Conservation (phyloP, 2,888 invertebrate genomes). For the Phoronis australis region DNA sequence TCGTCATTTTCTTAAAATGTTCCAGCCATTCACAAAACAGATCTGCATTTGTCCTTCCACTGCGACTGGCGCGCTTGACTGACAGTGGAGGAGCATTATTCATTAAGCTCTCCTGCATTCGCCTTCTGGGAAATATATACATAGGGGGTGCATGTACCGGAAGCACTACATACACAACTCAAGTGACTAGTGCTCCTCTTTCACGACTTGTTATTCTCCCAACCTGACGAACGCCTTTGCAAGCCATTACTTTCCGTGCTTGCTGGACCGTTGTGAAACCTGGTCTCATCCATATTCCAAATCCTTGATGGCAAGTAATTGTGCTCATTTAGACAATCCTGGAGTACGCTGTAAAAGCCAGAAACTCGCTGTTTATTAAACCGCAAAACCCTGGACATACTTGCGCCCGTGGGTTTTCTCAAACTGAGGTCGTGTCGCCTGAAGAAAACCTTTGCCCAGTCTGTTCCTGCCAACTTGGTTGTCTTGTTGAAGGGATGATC, state of each 20-base stretch:
- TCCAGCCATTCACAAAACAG: conserved; percentile 32
- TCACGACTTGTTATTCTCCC: background rate
- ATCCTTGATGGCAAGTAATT: conserved; percentile 1
- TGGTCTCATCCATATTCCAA: conserved; percentile 18
- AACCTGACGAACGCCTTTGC: conserved; percentile 6
- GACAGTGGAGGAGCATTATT: conserved; percentile 35
- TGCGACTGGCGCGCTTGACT: conserved; percentile 25
- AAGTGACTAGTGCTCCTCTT: conserved; percentile 11
- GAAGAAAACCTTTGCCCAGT: conserved; percentile 8
- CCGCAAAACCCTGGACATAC: conserved; percentile 12
- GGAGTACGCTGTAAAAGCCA: conserved; percentile 10
- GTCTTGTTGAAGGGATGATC: conserved; percentile 15
- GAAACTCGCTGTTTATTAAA: conserved; percentile 15
- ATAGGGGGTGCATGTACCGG: conserved; percentile 21
- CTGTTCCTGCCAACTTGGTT: background rate
- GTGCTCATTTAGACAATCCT: conserved; percentile 1
- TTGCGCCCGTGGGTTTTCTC: conserved; percentile 14
- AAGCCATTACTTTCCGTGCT: conserved; percentile 10
- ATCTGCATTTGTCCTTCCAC: conserved; percentile 31
- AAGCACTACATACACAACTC: conserved; percentile 18
- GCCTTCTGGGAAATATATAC: conserved; percentile 30
- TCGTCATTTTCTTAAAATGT: conserved; percentile 42
- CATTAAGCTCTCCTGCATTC: conserved; percentile 34
- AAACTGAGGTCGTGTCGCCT: conserved; percentile 9
- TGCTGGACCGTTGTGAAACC: conserved; percentile 14